Conservation (phyloP, 1,140 invertebrate species). For the Drosophila ambigua region DNA sequence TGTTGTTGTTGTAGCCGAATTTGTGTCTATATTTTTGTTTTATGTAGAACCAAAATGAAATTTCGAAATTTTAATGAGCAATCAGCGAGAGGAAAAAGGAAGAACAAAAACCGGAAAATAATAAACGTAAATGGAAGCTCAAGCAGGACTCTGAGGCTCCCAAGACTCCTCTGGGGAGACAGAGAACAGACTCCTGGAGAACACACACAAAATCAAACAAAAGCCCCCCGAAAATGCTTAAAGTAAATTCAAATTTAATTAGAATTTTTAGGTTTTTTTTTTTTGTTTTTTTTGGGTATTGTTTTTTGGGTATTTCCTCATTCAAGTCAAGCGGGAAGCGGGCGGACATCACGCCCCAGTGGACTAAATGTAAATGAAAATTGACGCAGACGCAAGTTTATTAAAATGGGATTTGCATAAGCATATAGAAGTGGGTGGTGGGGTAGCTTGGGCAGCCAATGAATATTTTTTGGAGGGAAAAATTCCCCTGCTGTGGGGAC, state of each 20-base stretch:
- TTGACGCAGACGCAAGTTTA: slow-evolving; percentile 78
- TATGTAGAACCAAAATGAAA: slow-evolving; percentile 62
- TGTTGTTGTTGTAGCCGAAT: slow-evolving; percentile 5
- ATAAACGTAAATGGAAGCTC: slow-evolving; percentile 59
- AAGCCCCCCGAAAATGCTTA: slow-evolving; percentile 67
- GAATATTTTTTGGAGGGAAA: slow-evolving; percentile 42
- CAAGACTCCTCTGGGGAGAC: neutral
- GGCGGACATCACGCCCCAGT: slow-evolving; percentile 50
- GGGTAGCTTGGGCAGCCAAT: slow-evolving; percentile 28
- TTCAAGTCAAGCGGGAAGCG: too few relatives aligned
- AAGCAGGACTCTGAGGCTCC: slow-evolving; percentile 14
- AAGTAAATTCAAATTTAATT: slow-evolving; percentile 82
- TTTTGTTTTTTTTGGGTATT: slow-evolving; percentile 37
- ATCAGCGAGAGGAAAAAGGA: slow-evolving; percentile 58
- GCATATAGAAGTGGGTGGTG: slow-evolving; percentile 39
- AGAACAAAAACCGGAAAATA: slow-evolving; percentile 62
- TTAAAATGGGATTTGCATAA: slow-evolving; percentile 81
- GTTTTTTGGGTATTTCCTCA: slow-evolving; percentile 21
- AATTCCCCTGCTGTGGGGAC: neutral
- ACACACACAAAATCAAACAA: slow-evolving; percentile 76
- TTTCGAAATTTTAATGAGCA: slow-evolving; percentile 78
- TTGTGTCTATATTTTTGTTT: slow-evolving; percentile 17
- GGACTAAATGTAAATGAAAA: slow-evolving; percentile 79
- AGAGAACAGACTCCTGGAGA: slow-evolving; percentile 14
- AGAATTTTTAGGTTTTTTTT: slow-evolving; percentile 70